phyloP scores from a whole-genome alignment of 2,113 vertebrate species.

The Centrocercus urophasianus region DNA sequence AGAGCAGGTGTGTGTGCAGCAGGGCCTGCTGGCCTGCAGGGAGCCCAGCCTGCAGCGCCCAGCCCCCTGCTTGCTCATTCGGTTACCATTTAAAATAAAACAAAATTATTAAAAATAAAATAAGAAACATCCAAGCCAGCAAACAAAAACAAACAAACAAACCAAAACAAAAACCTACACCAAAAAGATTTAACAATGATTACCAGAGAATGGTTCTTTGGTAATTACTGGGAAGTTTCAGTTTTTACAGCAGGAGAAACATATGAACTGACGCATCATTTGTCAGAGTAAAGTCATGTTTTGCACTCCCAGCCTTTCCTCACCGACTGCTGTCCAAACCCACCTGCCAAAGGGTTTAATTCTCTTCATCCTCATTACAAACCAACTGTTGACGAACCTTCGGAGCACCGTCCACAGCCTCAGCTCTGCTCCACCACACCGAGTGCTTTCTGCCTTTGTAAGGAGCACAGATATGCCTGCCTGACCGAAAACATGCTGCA shows the following conservation, averaged over 20 bases:
- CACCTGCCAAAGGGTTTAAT: background rate
- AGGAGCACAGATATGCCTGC: background rate
- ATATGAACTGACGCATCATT: background rate
- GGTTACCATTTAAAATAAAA: background rate
- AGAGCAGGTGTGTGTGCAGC: background rate
- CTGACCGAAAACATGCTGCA: background rate
- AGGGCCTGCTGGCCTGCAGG: rapidly evolving
- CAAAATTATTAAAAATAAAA: background rate
- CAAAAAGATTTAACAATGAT: background rate
- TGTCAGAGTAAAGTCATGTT: background rate
- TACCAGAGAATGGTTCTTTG: background rate
- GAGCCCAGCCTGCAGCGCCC: background rate
- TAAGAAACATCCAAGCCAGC: too few species aligned
- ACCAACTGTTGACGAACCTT: background rate
- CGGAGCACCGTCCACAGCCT: background rate
- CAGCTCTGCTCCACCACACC: background rate
- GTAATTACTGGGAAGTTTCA: background rate
- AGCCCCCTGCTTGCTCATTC: background rate
- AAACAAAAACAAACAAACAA: background rate
- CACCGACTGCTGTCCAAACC: background rate
- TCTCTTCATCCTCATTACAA: background rate
- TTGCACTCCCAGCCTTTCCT: background rate
- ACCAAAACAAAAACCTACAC: background rate
- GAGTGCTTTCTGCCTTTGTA: background rate
- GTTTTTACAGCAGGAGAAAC: background rate